Percentiles rank a stretch among this genome's conserved stretches.
These are phyloP conservation scores for Macroramphosus scolopax DNA, from an alignment of 2,797 vertebrate genomes.

Conservation along the genomic window DNA sequence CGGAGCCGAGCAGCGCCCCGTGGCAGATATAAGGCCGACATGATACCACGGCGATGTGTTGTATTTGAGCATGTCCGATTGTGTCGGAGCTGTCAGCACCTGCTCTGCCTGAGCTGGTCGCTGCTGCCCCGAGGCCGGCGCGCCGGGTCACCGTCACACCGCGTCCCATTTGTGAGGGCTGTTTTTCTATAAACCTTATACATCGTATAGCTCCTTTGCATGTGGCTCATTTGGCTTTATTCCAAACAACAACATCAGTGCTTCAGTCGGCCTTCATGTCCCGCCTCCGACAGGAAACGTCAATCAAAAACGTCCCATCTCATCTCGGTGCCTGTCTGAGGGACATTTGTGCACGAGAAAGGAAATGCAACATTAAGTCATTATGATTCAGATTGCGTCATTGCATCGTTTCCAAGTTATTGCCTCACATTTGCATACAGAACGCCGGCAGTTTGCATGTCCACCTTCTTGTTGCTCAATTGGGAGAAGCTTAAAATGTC, in stretches of 20 bases:
- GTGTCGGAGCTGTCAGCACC: conserved; percentile 55
- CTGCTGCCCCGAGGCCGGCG: conserved; percentile 39
- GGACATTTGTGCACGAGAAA: background rate
- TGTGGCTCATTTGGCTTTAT: conserved; percentile 4
- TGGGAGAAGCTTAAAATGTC: conserved; percentile 1
- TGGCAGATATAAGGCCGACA: conserved; percentile 53
- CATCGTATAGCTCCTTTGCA: background rate
- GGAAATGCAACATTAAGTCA: background rate
- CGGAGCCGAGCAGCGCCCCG: conserved; percentile 39
- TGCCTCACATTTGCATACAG: conserved; percentile 8
- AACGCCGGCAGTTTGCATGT: background rate
- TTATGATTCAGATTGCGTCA: background rate
- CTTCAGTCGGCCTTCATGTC: too few relatives aligned
- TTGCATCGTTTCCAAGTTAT: background rate
- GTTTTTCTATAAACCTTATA: background rate
- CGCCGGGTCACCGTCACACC: conserved; percentile 53
- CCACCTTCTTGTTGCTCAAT: background rate
- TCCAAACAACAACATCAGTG: conserved; percentile 1
- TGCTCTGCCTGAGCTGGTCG: conserved; percentile 44
- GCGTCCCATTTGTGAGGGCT: conserved; percentile 18
- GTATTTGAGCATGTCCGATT: conserved; percentile 60
- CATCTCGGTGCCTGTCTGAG: background rate
- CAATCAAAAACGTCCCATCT: background rate
- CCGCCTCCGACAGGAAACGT: too few relatives aligned
- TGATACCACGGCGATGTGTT: conserved; percentile 55